Evolutionary conservation across 2,113 vertebrate species (phyloP), one percentile per base, ranked within the genome.

Genomic region (Ceyx melanurus): DNA sequence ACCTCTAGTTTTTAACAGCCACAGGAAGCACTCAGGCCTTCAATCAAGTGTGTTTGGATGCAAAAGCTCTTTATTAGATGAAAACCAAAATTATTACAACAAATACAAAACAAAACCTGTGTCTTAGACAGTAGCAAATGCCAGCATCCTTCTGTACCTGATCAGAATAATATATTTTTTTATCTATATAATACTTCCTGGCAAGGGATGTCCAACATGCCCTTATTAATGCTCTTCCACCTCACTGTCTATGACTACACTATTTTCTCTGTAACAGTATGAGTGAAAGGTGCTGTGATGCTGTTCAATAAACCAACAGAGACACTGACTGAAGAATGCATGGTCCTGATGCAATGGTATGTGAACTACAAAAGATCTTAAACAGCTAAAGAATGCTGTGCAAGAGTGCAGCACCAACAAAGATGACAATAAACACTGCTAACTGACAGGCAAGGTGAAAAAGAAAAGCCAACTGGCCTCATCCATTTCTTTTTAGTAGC

Each of bases 401-500:
- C 13, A 17, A 37, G 65, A 75, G 31, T 31, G 9, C 60, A 85
- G 28, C 46, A 11, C 8, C 51, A 89, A 79, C 12, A 84, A 78
- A 90, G 74, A 64, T 46, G 71, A 90, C 35, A 56, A 33, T 29
- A 94, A 87, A 72, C 45, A 68, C 50, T 76, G 37, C 82, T 83
- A 76, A 93, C 62, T 7, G 18, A 86, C 13, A 73, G 51, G 22
- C 66, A 94, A 88, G 31, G 57, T 42, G 42, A 79, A 94, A 94
- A 92, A 87, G 31, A 68, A 54, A 94, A 88, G 80, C 84, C 60
- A 94, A 56, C 13, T 81, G 31, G 87, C 48, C 80, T 93, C 73
- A 48, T 70, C 29, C 29, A 33, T 62, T 86, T 93, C 73, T 86
- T 95, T 91, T 66, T 94, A 97, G 89, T 73, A 96, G 75, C 60